Conservation (phyloP, 2,797 vertebrate genomes). For the Knipowitschia caucasica region DNA sequence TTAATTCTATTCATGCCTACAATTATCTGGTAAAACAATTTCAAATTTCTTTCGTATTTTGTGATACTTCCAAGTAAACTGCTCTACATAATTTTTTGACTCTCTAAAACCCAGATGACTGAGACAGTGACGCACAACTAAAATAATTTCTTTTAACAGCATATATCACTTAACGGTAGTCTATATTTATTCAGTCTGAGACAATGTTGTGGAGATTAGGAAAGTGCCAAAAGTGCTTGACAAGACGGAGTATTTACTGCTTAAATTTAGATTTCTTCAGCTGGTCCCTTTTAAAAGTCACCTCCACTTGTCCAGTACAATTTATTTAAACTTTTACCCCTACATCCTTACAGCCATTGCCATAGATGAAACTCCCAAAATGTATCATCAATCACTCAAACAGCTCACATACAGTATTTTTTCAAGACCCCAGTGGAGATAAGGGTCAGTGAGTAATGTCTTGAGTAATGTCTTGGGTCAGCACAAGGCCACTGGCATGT, state of each 20-base stretch:
- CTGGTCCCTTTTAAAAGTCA: background rate
- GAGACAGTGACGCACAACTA: background rate
- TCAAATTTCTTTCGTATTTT: too few species aligned
- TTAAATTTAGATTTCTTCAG: background rate
- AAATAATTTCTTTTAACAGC: background rate
- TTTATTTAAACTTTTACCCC: background rate
- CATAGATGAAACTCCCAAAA: conserved; percentile 4
- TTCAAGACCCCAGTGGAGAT: conserved; percentile 35
- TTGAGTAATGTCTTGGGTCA: conserved; percentile 56
- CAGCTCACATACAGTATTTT: conserved; percentile 18
- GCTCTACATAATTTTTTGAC: background rate
- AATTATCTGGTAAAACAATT: too few species aligned
- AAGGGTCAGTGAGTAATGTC: conserved; percentile 53
- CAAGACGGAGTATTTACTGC: background rate
- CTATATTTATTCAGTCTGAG: background rate
- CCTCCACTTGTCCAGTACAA: background rate
- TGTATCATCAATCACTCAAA: conserved; percentile 29
- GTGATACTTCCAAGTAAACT: too few species aligned
- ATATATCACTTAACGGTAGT: background rate
- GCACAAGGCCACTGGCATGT: conserved; percentile 39
- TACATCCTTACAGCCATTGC: background rate
- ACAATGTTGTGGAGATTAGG: background rate
- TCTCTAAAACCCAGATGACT: background rate
- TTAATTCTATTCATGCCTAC: too few species aligned
- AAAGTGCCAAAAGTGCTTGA: background rate